Evolutionary conservation across 2,113 vertebrate species (phyloP).

Genomic region (Anhinga anhinga): DNA sequence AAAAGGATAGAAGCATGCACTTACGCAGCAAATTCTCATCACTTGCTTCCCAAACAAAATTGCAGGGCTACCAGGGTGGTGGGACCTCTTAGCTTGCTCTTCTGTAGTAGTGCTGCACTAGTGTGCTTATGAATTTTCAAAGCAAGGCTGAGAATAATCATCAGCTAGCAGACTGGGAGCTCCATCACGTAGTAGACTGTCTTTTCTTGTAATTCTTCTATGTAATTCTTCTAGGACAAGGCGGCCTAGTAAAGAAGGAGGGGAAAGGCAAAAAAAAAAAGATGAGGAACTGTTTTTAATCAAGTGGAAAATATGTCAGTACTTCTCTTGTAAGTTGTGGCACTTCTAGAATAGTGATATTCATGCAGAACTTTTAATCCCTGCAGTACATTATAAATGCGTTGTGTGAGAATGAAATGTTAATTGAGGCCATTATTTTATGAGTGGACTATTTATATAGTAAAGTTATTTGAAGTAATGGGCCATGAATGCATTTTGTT

Average conservation of each 20-base stretch:
- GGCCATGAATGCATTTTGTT: conserved; percentile 60
- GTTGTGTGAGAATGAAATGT: conserved; percentile 45
- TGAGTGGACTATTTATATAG: conserved; percentile 50
- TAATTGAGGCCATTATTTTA: conserved; percentile 60
- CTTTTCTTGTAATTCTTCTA: too few relatives aligned
- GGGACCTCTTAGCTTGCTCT: background rate
- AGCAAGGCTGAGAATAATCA: background rate
- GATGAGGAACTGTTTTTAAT: background rate
- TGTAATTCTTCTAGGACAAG: background rate
- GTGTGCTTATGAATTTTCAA: background rate
- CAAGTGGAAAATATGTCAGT: background rate
- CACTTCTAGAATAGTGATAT: background rate
- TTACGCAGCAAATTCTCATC: background rate
- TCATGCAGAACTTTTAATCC: conserved; percentile 36
- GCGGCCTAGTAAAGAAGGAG: background rate
- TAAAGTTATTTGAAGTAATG: conserved; percentile 65
- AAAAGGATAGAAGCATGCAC: background rate
- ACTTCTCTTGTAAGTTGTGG: background rate
- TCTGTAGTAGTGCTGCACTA: background rate
- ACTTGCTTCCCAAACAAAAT: background rate
- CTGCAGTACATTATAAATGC: conserved; percentile 13
- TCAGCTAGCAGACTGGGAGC: background rate
- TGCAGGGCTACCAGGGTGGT: background rate
- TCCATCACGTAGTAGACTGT: accelerated
- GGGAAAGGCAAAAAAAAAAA: background rate